Base-by-base conservation (phyloP, 2,797 vertebrate species). In the Arctocebus calabarensis region DNA sequence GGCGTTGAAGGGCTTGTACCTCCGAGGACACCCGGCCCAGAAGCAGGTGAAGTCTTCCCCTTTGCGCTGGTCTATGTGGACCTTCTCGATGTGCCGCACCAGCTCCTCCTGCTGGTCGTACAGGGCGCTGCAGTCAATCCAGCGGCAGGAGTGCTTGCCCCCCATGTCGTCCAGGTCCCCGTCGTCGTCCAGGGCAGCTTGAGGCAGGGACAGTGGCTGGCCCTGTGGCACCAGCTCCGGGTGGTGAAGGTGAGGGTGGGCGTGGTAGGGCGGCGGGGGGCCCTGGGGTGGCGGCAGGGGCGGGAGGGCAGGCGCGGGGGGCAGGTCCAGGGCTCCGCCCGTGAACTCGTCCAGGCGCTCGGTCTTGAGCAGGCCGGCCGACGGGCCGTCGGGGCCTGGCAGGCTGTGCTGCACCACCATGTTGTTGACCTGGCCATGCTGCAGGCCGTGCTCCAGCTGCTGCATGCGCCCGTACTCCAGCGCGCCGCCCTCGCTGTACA, bases 21-120 rank as follows among this genome's bases (percentile, higher is more conserved):
- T 98, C 88, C 99, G 98, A n/a, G 99, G 99, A 89, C 99, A 99
- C 32, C 99, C 99, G 1, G 98, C 98, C 99, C 99, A 99, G 98
- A 99, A 99, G 98, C 99, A 99, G 6, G 99, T 99, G 98, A 99
- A 99, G 94, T 99, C 99, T 81, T 99, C 99, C 32, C 99, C 99
- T 97, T 99, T 99, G 94, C 99, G 98, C 98, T 99, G 99, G 98
- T 99, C 99, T 97, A 99, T 99, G 87, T 99, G 99, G 1, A 99
- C 97, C 98, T 99, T 99, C 97, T 99, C 99, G 91, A 99, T 99
- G 98, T 99, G 99, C 96, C 96, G 98, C 95, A 99, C 99, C 94
- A 99, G 99, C 97, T 99, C 99, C 96, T 99, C 99, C 97, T 99
- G 99, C 93, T 99, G 99, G 96, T 99, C 98, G 27, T 99, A 99